Evolutionary conservation across 2,888 invertebrate genomes (phyloP).

Genomic region (Deladenus siricidicola): DNA sequence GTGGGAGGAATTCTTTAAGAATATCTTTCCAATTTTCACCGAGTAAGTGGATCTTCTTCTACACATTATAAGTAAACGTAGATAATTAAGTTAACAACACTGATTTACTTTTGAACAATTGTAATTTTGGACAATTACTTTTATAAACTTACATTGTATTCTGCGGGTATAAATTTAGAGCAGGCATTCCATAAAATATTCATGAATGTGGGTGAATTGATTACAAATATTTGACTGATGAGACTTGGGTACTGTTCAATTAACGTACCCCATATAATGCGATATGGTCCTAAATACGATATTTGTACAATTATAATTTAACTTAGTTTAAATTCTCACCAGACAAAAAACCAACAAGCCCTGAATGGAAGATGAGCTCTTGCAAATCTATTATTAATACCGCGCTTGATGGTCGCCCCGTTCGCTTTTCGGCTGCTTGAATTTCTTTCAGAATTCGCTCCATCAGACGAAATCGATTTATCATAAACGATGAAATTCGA

Average conservation of each 20-base stretch:
- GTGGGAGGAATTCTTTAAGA: slow-evolving; percentile 13
- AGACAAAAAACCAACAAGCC: slow-evolving; percentile 42
- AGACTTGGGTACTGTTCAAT: slow-evolving; percentile 49
- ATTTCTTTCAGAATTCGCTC: slow-evolving; percentile 37
- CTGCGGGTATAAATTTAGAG: slow-evolving; percentile 45
- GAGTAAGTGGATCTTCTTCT: slow-evolving; percentile 27
- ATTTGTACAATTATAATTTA: slow-evolving; percentile 2
- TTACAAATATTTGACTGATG: slow-evolving; percentile 41
- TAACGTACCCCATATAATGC: slow-evolving; percentile 51
- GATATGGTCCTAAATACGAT: slow-evolving; percentile 45
- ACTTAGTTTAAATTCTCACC: slow-evolving; percentile 27
- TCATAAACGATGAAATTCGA: slow-evolving; percentile 43
- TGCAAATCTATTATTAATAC: slow-evolving; percentile 45
- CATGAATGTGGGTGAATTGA: slow-evolving; percentile 50
- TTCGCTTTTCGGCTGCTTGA: slow-evolving; percentile 20
- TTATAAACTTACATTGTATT: slow-evolving; percentile 34
- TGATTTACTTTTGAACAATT: too few relatives aligned
- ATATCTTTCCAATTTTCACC: slow-evolving; percentile 17
- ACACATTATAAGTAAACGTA: too few relatives aligned
- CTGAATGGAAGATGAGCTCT: slow-evolving; percentile 40
- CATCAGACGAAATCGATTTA: slow-evolving; percentile 47
- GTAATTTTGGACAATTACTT: too few relatives aligned
- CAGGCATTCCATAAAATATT: slow-evolving; percentile 46
- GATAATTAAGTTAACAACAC: too few relatives aligned
- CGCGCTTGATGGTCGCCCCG: slow-evolving; percentile 36